A percentile compares a stretch with the other conserved stretches of the same genome.
Conservation (phyloP, 2,888 invertebrate genomes). For the Oscheius sp. region DNA sequence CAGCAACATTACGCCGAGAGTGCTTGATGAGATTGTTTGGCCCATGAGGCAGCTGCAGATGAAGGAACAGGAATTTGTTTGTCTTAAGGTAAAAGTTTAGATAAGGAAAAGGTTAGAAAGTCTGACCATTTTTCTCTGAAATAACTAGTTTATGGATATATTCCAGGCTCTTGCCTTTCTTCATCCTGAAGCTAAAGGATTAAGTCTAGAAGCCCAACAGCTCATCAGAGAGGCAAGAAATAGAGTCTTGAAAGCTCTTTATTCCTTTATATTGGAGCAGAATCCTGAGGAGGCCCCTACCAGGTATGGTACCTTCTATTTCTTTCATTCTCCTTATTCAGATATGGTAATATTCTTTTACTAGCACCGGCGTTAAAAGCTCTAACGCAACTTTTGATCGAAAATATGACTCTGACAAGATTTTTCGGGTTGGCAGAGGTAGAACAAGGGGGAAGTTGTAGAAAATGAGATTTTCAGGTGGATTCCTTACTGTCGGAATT, state of each 20-base stretch:
- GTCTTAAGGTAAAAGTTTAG: slow-evolving; percentile 80
- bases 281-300: slow-evolving; percentile 69
- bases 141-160: too few species aligned
- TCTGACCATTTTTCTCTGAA: not conserved
- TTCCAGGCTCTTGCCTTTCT: slow-evolving; percentile 98
- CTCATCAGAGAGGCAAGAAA: slow-evolving; percentile 68
- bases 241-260: slow-evolving; percentile 67
- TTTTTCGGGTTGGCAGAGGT: slow-evolving; percentile 69
- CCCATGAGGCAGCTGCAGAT: slow-evolving; percentile 94
- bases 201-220: slow-evolving; percentile 53
- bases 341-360: slow-evolving; percentile 62
- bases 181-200: slow-evolving; percentile 78
- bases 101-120: not conserved
- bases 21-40: slow-evolving; percentile 85
- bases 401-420: slow-evolving; percentile 69
- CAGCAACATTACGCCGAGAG: slow-evolving; percentile 64
- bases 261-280: slow-evolving; percentile 66
- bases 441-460: too few species aligned
- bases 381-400: slow-evolving; percentile 68
- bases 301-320: slow-evolving; percentile 45
- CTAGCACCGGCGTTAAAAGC: slow-evolving; percentile 69
- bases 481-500: slow-evolving; percentile 67
- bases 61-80: slow-evolving; percentile 97
- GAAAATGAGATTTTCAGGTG: slow-evolving; percentile 43
- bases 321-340: too few species aligned